Base-by-base conservation (phyloP, 2,113 vertebrate genomes). In the Balaenoptera acutorostrata region DNA sequence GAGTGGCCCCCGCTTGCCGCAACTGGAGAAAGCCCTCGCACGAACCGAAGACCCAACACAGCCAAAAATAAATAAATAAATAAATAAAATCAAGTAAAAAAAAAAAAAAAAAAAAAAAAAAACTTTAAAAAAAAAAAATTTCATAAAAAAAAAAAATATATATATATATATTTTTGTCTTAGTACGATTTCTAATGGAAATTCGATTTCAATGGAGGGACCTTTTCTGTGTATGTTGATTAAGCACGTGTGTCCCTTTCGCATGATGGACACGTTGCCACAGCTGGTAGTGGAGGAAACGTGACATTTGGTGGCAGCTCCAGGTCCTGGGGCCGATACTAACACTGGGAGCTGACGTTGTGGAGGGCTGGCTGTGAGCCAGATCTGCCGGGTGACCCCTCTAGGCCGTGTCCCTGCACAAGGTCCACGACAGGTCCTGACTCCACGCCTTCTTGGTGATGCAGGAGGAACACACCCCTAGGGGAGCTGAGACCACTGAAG, bases 401-500 rank as follows among this genome's bases (percentile, higher is more conserved):
- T 41, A 8, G 52, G 46, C 29, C n/a, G 1, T 0, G 2, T 1
- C 3, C 46, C 69, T 0, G 12, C 33, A 10, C 23, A 4, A 8
- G 3, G n/a, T 13, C 33, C 2, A 15, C 2, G 9, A 17, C 39
- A 33, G 0, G 15, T 64, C 91, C 46, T 20, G 74, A 18, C 44
- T 44, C 13, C 13, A 31, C 0, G 0, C 23, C 21, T 5, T 75
- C 55, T 23, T 31, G n/a, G 23, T 18, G 29, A 61, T n/a, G 31
- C 3, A 5, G n/a, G 9, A 33, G 39, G 55, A 78, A 14, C 23
- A 2, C 1, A 4, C 2, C 15, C 39, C 8, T 29, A 0, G 1
- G 55, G 44, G 81, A 80, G 5, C 5, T 25, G 14, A n/a, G 59
- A 21, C 10, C 17, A 27, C 13, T 1, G 1, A 31, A 25, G 55